Evolutionary conservation across 2,888 invertebrate genomes (phyloP), one percentile per base, ranked within the genome.

Genomic region (Arctia plantaginis): DNA sequence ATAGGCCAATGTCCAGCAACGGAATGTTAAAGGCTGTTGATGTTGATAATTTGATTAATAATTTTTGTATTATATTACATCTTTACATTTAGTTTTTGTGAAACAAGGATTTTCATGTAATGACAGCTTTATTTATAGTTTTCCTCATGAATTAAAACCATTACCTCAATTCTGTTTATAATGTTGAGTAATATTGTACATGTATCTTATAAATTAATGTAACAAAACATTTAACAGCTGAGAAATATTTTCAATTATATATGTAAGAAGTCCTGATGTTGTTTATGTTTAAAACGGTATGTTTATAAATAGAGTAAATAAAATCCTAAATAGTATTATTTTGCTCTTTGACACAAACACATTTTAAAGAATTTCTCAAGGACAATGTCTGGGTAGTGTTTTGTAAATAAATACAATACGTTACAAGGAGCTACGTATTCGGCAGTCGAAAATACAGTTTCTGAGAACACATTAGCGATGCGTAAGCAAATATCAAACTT

Each of bases 401-500:
- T 47, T 72, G 66, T 72, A 62, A 51, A 41, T 66, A 44, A 66
- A 12, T n/a, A 55, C 20, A 55, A 20, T 0, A 39, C 39, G 23
- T 66, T 3, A 72, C 13, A 59, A 65, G 13, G 47, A 41, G 27
- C 13, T 65, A 62, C 0, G 33, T 69, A 66, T 47, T 39, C 39
- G 23, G 51, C 55, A 33, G 44, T 18, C 68, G 6, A 2, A 70
- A 39, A 62, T 71, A 72, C 69, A n/a, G 66, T 41, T 80, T 75
- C 73, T 59, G 68, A 51, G 75, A 78, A 79, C 51, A 59, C 20
- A 33, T 27, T 67, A 35, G 67, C 68, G 78, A 85, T 80, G 79
- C 85, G 85, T 84, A 85, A 83, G 84, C 83, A 78, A 78, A 85
- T 78, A 78, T 80, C 73, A 76, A 80, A 80, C 77, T 84, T 79